Conservation (phyloP, 2,797 vertebrate genomes). For the Arctocebus calabarensis region DNA sequence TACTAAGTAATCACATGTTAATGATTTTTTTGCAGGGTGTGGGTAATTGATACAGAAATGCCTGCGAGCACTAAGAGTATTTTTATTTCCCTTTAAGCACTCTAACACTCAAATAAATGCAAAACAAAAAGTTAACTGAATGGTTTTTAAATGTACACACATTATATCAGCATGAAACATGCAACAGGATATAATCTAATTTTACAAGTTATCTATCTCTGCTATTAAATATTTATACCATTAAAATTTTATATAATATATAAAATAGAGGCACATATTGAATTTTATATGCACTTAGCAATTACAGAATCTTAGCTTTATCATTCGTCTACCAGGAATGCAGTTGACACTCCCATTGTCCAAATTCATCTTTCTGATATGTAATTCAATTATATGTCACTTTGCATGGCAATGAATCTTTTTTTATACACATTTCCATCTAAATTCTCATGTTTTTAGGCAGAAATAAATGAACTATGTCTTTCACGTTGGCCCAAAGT, state of each 20-base stretch:
- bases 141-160: background rate
- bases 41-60: background rate
- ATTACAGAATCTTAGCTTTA: constrained; percentile 73
- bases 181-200: constrained; percentile 28
- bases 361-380: constrained; percentile 83
- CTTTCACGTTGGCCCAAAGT: constrained; percentile 89
- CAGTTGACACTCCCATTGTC: constrained; percentile 73
- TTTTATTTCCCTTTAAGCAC: background rate
- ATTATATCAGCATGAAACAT: background rate
- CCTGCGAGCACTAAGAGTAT: background rate
- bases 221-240: constrained; percentile 57
- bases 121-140: background rate
- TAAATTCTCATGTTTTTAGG: constrained; percentile 85
- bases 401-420: constrained; percentile 77
- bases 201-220: constrained; percentile 63
- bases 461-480: constrained; percentile 91
- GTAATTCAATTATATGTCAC: constrained; percentile 82
- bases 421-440: constrained; percentile 72
- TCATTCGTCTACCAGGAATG: constrained; percentile 77
- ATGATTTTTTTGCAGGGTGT: background rate
- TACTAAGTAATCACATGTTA: background rate
- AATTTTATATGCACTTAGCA: constrained; percentile 76
- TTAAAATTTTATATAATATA: constrained; percentile 75
- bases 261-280: constrained; percentile 68
- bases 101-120: background rate